phyloP scores from a whole-genome alignment of 1,140 invertebrate species.

The Orchestia grillus region DNA sequence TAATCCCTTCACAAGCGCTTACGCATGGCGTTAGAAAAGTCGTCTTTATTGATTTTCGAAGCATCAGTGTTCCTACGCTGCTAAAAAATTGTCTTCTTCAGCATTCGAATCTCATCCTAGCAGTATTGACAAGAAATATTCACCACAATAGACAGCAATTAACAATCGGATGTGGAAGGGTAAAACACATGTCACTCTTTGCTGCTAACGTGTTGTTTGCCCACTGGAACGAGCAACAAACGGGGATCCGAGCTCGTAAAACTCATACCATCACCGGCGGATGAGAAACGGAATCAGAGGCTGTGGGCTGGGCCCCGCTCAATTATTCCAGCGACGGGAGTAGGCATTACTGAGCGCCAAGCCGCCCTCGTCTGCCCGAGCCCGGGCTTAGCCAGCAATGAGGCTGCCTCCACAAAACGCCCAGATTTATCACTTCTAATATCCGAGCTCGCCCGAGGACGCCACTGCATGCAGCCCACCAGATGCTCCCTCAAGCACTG shows the following conservation, averaged over 20 bases:
- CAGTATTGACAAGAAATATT: background rate
- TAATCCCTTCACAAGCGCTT: background rate
- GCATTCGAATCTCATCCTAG: background rate
- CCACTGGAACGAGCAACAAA: background rate
- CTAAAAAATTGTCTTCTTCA: background rate
- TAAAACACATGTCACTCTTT: background rate
- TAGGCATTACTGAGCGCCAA: background rate
- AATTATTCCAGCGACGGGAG: background rate
- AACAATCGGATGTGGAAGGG: background rate
- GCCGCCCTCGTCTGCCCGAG: background rate
- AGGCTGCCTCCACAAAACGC: background rate
- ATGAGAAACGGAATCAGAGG: background rate
- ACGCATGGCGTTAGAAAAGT: background rate
- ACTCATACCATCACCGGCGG: background rate
- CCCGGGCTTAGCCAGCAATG: background rate
- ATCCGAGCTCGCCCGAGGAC: background rate
- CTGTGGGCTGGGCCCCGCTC: background rate
- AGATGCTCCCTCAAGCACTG: background rate
- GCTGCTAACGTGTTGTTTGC: background rate
- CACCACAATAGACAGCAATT: background rate
- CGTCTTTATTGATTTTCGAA: background rate
- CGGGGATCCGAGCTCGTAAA: background rate
- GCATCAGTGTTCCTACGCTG: background rate
- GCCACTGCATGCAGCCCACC: background rate
- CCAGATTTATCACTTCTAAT: background rate